Base-by-base conservation (phyloP, 1,140 invertebrate genomes). In the Berghia stephanieae region DNA sequence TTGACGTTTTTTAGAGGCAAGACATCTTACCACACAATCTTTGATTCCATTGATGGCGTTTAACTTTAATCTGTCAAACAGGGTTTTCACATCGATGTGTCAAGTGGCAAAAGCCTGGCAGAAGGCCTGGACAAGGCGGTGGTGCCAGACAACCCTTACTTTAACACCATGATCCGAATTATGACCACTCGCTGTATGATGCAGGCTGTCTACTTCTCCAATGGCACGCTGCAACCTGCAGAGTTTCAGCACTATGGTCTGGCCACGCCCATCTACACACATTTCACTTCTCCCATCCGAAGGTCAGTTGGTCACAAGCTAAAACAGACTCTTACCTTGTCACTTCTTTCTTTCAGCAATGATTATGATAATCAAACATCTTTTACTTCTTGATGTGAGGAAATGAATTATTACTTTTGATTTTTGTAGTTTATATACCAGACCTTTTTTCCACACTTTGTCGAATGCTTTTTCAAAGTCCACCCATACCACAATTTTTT, bases 161-260 rank as follows among this genome's bases (percentile, higher is more conserved):
- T 91, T 77, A 91, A 91, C 81, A 89, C 86, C 0, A 95, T 99
- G 94, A 90, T 99, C 36, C 93, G 97, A 77, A 98, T 99, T 82
- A 91, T 99, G 84, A 95, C 98, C 0, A 99, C 98, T 0, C 92
- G 98, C 3, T 99, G 98, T 86, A 99, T 99, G 98, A 94, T 98
- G 91, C 98, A 99, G 90, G 98, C 98, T 0, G 93, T 99, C 0
- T 99, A 99, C 90, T 99, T 99, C 88, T 94, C 95, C 46, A 98
- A 96, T 87, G 98, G 98, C 10, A 95, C 95, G 79, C 88, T 95
- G 13, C 83, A 90, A 31, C 80, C 89, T 34, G 75, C 85, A 21
- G 92, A 93, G 21, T 99, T 93, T 78, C 88, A 90, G 70, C 96
- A 98, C 91, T 98, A 96, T 89, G 96, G 95, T 36, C 88, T 98